phyloP scores from a whole-genome alignment of 2,888 invertebrate species.

The Hymenopus coronatus region DNA sequence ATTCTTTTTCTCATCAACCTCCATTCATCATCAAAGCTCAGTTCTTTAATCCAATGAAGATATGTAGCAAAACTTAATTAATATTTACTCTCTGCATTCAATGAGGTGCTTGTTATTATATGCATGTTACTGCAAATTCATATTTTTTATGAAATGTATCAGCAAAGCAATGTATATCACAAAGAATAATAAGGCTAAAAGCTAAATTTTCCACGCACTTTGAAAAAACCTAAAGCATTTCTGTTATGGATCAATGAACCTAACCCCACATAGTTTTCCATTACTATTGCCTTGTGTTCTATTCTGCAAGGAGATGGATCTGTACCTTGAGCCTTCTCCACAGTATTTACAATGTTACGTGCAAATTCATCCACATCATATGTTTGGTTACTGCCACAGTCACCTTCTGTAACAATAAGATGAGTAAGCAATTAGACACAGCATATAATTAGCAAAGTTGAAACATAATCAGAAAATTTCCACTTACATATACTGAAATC shows the following conservation, averaged over 20 bases:
- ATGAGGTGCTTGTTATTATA: no score
- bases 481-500: neutral
- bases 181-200: slow-evolving; percentile 52
- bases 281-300: slow-evolving; percentile 66
- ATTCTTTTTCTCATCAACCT: no score
- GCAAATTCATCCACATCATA: slow-evolving; percentile 63
- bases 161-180: neutral
- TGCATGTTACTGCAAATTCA: neutral
- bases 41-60: no score
- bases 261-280: slow-evolving; percentile 78
- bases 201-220: slow-evolving; percentile 81
- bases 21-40: no score
- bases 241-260: slow-evolving; percentile 79
- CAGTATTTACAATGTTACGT: slow-evolving; percentile 54
- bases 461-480: neutral
- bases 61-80: no score
- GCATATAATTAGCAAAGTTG: no score
- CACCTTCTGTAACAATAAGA: slow-evolving; percentile 7
- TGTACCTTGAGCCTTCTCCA: slow-evolving; percentile 48
- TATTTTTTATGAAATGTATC: neutral
- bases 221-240: slow-evolving; percentile 80
- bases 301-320: slow-evolving; percentile 53
- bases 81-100: no score
- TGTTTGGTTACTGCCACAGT: slow-evolving; percentile 37
- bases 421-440: no score